Conservation (phyloP, 2,888 invertebrate genomes). For the Cataglyphis altisquamis region DNA sequence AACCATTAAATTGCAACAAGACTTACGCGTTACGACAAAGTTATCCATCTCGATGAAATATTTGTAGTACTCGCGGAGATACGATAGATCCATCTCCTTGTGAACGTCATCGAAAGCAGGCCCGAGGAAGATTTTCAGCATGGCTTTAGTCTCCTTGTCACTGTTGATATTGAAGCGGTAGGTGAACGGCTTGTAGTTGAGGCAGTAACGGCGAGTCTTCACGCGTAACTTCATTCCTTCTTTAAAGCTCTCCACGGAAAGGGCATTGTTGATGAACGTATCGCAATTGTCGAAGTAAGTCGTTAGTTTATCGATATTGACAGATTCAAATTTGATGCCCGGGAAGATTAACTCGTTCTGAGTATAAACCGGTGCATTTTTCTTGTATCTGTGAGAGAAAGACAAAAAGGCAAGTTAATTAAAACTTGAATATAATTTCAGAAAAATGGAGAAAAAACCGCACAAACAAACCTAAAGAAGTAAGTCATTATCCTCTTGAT, state of each 20-base stretch:
- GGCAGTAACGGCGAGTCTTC: constrained; percentile 89
- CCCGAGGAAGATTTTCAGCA: constrained; percentile 90
- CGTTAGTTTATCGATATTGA: constrained; percentile 89
- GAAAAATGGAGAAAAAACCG: background rate
- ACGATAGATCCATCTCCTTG: constrained; percentile 87
- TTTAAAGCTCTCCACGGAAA: constrained; percentile 86
- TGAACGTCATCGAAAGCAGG: constrained; percentile 89
- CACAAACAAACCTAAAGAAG: constrained; percentile 79
- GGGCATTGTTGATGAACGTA: constrained; percentile 89
- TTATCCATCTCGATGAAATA: constrained; percentile 89
- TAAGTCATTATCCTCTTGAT: constrained; percentile 89
- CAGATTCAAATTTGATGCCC: constrained; percentile 89
- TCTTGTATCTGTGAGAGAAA: constrained; percentile 87
- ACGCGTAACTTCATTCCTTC: constrained; percentile 87
- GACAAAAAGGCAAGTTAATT: background rate
- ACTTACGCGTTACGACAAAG: constrained; percentile 88
- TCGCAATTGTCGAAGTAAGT: constrained; percentile 91
- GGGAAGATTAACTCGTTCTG: constrained; percentile 88
- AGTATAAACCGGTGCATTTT: constrained; percentile 88
- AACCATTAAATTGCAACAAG: background rate
- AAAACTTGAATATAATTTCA: background rate
- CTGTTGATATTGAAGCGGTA: constrained; percentile 89
- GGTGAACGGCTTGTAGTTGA: constrained; percentile 91
- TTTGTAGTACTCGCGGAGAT: constrained; percentile 84
- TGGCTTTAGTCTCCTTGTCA: constrained; percentile 88